Percentiles rank a stretch among this genome's conserved stretches.
These are phyloP conservation scores for Acleris holmiana DNA, from an alignment of 2,888 invertebrate genomes.

Conservation along the genomic window DNA sequence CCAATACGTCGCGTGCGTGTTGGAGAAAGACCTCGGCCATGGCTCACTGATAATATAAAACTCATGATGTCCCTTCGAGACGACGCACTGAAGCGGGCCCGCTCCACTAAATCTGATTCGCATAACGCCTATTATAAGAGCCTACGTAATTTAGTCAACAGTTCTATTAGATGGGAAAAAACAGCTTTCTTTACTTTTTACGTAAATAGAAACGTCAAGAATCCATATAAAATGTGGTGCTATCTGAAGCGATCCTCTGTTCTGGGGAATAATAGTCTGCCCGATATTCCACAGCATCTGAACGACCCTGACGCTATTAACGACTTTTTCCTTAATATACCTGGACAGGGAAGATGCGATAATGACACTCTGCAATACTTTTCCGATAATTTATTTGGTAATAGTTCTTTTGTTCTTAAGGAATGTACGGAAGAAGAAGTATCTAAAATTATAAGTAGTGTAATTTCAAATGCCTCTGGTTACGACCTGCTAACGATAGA, in stretches of 20 bases:
- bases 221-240: conserved; percentile 16
- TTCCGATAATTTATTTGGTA: neutral
- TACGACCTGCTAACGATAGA: neutral
- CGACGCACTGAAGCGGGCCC: conserved; percentile 2
- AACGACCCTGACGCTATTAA: conserved; percentile 1
- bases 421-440: neutral
- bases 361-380: neutral
- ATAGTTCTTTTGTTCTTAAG: neutral
- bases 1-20: neutral
- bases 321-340: neutral
- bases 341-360: neutral
- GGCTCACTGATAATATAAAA: conserved; percentile 20
- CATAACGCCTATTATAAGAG: conserved; percentile 15
- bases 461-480: neutral
- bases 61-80: conserved; percentile 21
- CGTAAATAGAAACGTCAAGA: conserved; percentile 11
- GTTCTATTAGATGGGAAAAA: conserved; percentile 1
- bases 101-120: neutral
- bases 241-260: neutral
- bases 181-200: conserved; percentile 14
- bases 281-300: neutral
- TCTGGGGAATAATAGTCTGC: neutral
- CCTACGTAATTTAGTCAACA: conserved; percentile 1
- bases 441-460: neutral
- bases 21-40: conserved; percentile 1